Conservation (phyloP, 2,888 invertebrate species). For the Keiferia lycopersicella region DNA sequence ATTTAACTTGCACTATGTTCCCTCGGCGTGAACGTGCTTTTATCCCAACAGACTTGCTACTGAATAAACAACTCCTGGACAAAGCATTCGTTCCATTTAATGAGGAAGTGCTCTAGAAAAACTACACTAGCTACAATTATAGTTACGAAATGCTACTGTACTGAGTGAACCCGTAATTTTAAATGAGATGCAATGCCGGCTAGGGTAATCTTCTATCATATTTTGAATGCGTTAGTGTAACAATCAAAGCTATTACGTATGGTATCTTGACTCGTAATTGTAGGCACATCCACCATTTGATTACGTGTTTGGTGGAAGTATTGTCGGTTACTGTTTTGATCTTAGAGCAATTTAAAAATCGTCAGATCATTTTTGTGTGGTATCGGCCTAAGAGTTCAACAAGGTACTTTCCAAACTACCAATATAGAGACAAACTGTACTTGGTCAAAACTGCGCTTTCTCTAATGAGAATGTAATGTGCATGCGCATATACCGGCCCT, state of each 20-base stretch:
- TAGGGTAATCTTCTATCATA: constrained; percentile 43
- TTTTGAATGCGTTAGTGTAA: constrained; percentile 28
- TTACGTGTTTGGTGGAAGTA: constrained; percentile 11
- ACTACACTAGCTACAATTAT: constrained; percentile 61
- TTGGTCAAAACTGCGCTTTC: constrained; percentile 11
- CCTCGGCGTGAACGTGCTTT: constrained; percentile 42
- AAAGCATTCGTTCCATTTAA: constrained; percentile 64
- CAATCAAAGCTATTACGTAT: constrained; percentile 35
- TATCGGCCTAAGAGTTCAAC: too few species aligned
- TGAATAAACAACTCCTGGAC: constrained; percentile 45
- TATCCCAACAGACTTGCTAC: constrained; percentile 45
- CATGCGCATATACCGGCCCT: constrained; percentile 14
- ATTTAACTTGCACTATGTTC: constrained; percentile 4
- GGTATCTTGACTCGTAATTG: constrained; percentile 22
- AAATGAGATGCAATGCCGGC: constrained; percentile 44
- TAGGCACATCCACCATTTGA: background rate
- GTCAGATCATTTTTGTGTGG: background rate
- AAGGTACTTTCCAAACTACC: too few species aligned
- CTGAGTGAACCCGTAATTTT: constrained; percentile 44
- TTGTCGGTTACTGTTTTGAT: background rate
- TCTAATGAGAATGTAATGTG: constrained; percentile 12
- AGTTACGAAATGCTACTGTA: constrained; percentile 59
- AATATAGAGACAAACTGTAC: background rate
- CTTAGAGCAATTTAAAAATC: background rate
- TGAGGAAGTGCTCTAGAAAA: constrained; percentile 79